phyloP scores from a whole-genome alignment of 2,113 vertebrate species.

The Mixornis gularis region DNA sequence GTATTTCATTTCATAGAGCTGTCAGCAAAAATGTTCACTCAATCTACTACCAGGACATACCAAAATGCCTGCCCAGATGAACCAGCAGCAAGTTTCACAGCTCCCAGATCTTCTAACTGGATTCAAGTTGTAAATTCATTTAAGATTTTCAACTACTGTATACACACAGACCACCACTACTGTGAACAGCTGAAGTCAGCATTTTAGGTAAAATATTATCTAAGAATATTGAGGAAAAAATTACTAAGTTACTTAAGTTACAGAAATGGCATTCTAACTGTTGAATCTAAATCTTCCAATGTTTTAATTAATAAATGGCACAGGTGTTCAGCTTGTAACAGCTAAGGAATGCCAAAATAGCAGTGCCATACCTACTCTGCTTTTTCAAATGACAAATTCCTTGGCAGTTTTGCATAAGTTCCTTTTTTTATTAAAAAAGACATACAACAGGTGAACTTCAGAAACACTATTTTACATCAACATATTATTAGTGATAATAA shows the following conservation, averaged over 20 bases:
- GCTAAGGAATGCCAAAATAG: background rate
- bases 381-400: background rate
- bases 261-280: background rate
- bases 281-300: background rate
- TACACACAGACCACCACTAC: background rate
- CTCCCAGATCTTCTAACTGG: background rate
- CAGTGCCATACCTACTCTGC: background rate
- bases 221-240: background rate
- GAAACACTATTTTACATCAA: background rate
- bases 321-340: background rate
- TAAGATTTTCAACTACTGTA: background rate
- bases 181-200: background rate
- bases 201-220: background rate
- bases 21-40: background rate
- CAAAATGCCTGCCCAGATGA: background rate
- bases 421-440: background rate
- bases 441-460: background rate
- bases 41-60: background rate
- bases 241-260: background rate
- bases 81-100: background rate
- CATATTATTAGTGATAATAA: background rate
- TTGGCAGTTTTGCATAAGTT: background rate
- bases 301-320: background rate
- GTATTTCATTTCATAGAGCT: background rate
- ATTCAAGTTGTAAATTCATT: background rate